Base-by-base conservation (phyloP, 2,113 vertebrate genomes). In the Seriola dumerili region DNA sequence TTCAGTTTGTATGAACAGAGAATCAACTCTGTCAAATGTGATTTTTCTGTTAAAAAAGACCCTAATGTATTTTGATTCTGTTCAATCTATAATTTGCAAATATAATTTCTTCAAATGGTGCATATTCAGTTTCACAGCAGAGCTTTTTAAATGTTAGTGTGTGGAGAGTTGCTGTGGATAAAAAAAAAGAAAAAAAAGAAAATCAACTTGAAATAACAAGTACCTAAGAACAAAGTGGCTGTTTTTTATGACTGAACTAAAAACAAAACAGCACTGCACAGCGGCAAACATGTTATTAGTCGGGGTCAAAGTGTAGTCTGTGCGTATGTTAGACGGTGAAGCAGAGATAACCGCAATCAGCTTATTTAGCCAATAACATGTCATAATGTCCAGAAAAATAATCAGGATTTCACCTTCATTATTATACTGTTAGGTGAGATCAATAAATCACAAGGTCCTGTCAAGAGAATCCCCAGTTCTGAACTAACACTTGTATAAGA, bases 291-390 rank as follows among this genome's bases (percentile, higher is more conserved):
- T n/a, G 42, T 71, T 68, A 62, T 68, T 23, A n/a, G 23, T 52
- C 0, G 0, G 61, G 76, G 84, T 81, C 70, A 66, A 89, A 87
- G 80, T 83, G 58, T 72, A 80, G 63, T 74, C 29, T 25, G 57
- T 66, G 61, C 40, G 9, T 1, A 59, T 42, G n/a, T 12, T 76
- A 61, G 14, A 69, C 0, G n/a, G 48, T 23, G 34, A 19, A 19
- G 48, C 17, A 21, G 12, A 67, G 50, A 73, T 48, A 62, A 73
- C 44, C 8, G 42, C 34, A 73, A 25, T 29, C 16, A 7, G 14
- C 21, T 11, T 1, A 46, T 57, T 83, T 57, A 32, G 61, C 71
- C 44, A 70, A 73, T 48, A 50, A 40, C 25, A 76, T 23, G 21
- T 69, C 46, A 21, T 40, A 54, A 62, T n/a, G 44, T 34, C 64